Percentiles rank a stretch among this genome's conserved stretches.
These are phyloP conservation scores for Microctenopoma steveboyesi DNA, from an alignment of 2,797 vertebrate genomes.

Conservation along the genomic window DNA sequence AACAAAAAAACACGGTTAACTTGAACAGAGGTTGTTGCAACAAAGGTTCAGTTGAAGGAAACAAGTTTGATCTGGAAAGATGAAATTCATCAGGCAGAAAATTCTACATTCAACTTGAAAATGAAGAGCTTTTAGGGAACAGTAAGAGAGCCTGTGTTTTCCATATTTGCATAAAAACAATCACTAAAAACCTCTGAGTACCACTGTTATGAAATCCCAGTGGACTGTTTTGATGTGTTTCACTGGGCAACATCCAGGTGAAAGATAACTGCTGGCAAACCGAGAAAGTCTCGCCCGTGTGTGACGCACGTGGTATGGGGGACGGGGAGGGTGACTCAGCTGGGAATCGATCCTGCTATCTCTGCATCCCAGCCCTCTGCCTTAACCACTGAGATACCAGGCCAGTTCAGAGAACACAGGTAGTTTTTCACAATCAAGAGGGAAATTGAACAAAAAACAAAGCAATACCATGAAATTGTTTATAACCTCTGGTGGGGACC, in stretches of 20 bases:
- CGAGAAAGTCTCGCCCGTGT: constrained; percentile 42
- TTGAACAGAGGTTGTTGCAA: no score
- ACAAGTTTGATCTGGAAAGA: no score
- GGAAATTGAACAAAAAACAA: background rate
- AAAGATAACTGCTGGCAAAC: constrained; percentile 50
- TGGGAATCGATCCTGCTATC: no score
- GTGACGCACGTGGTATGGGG: constrained; percentile 31
- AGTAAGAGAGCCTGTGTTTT: constrained; percentile 6
- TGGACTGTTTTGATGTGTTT: constrained; percentile 40
- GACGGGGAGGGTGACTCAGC: no score
- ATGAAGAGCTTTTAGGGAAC: background rate
- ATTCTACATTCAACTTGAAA: background rate
- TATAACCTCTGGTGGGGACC: background rate
- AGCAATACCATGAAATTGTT: background rate
- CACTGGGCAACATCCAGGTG: constrained; percentile 36
- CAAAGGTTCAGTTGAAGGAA: no score
- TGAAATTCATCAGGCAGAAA: no score
- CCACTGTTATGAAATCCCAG: constrained; percentile 32
- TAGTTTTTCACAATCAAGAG: background rate
- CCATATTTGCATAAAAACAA: background rate
- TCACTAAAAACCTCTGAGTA: background rate
- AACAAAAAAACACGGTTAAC: no score
- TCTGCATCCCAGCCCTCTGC: no score
- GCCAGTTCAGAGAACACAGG: background rate
- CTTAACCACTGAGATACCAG: no score